Base-by-base conservation (phyloP, 2,113 vertebrate species). In the Oostethus manadensis region DNA sequence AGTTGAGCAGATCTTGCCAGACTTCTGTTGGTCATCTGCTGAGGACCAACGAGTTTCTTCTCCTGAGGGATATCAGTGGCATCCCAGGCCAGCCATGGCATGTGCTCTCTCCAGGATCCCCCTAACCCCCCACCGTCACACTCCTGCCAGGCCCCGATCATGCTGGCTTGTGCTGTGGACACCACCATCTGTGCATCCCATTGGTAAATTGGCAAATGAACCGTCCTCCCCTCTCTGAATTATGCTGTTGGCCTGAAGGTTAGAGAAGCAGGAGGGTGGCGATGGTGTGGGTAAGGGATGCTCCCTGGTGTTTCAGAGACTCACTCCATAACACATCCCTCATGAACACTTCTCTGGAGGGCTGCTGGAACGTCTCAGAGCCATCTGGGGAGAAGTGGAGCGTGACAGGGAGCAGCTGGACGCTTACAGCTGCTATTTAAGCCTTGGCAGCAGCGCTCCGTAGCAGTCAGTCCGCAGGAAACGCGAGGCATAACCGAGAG, bases 341-440 rank as follows among this genome's bases (percentile, higher is more conserved):
- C 76, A 82, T 84, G 84, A 88, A 80, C 77, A 65, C 81, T 84
- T 63, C 85, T 87, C 85, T 77, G 67, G 82, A 88, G 84, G 83
- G 84, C 81, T 86, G 64, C 81, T 86, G 86, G 87, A 90, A 88
- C 84, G 83, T 89, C 86, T 89, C 80, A 44, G 75, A 83, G 84
- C 87, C 89, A 90, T 90, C 88, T 89, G 89, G 86, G 87, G 80
- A 85, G 88, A 88, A 88, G 86, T 87, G 86, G 82, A 89, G 87
- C 84, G 74, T 91, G 88, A 88, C 86, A 73, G 78, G 79, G 86
- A 91, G 86, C 88, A 91, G 89, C 89, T 91, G 88, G 88, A 82
- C 73, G 78, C 76, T 77, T 81, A 81, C 85, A 89, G 86, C 81
- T 85, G 84, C 84, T 88, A 85, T 90, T 91, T 89, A 90, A 86